phyloP scores from a whole-genome alignment of 2,797 vertebrate genomes.

The Helostoma temminkii region DNA sequence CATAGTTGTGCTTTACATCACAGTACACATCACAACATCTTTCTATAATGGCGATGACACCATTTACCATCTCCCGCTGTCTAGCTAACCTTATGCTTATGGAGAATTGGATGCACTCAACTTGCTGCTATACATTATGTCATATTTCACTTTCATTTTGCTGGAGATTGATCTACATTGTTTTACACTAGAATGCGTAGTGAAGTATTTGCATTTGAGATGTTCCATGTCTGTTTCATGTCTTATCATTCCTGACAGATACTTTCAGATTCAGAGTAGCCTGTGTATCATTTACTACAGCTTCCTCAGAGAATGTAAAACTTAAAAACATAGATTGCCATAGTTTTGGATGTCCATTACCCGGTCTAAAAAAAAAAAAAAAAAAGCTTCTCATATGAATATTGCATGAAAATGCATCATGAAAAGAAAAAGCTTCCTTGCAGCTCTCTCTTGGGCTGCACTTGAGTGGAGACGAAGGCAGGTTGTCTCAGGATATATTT shows the following conservation, averaged over 20 bases:
- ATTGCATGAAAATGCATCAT: conserved; percentile 59
- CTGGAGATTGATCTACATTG: background rate
- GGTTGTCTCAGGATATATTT: conserved; percentile 29
- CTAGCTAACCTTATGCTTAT: background rate
- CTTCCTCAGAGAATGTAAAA: conserved; percentile 10
- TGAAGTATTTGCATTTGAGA: background rate
- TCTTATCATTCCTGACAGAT: background rate
- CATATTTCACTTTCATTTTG: background rate
- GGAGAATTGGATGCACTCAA: background rate
- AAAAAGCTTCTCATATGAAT: conserved; percentile 54
- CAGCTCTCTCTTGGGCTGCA: conserved; percentile 17
- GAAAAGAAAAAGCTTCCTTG: conserved; percentile 25
- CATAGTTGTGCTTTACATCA: conserved; percentile 1
- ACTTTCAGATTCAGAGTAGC: background rate
- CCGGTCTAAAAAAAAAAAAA: conserved; percentile 23
- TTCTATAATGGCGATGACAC: background rate
- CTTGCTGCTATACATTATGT: background rate
- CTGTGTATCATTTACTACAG: background rate
- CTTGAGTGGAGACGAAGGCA: conserved; percentile 4
- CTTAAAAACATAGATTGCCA: conserved; percentile 22
- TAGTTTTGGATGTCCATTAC: conserved; percentile 36
- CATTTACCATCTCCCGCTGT: background rate
- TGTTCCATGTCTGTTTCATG: background rate
- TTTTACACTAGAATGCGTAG: background rate
- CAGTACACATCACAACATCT: background rate